These are phyloP conservation scores for Plecturocebus donacophilus DNA, from an alignment of 2,113 vertebrate genomes.

Conservation along the genomic window DNA sequence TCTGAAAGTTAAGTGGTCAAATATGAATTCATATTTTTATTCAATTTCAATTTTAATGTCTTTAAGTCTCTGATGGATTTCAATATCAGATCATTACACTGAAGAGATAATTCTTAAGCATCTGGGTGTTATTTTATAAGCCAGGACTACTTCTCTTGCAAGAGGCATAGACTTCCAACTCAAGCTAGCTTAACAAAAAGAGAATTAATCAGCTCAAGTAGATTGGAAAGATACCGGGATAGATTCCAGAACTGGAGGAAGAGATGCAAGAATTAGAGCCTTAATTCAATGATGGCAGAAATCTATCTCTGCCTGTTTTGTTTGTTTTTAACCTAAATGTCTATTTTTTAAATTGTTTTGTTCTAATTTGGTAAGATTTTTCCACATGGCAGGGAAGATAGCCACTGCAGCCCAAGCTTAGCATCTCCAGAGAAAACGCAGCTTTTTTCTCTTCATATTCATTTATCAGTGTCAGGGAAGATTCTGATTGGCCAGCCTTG, in stretches of 20 bases:
- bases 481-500: background rate
- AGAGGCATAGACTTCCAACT: background rate
- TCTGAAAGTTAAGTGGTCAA: constrained; percentile 43
- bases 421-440: background rate
- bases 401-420: background rate
- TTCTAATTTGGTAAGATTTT: background rate
- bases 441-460: background rate
- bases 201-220: background rate
- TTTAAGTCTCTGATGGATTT: constrained; percentile 23
- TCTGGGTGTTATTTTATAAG: background rate
- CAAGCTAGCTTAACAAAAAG: background rate
- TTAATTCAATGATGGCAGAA: background rate
- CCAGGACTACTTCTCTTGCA: background rate
- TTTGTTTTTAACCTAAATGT: background rate
- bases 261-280: background rate
- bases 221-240: background rate
- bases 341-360: background rate
- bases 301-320: background rate
- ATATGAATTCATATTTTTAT: constrained; percentile 14
- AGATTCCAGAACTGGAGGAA: background rate
- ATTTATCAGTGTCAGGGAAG: background rate
- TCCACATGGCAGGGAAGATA: background rate
- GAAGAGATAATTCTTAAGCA: constrained; percentile 3
- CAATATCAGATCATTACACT: background rate
- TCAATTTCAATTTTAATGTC: constrained; percentile 41